phyloP scores from a whole-genome alignment of 1,140 invertebrate genomes.

The Macrotrachela quadricornifera region DNA sequence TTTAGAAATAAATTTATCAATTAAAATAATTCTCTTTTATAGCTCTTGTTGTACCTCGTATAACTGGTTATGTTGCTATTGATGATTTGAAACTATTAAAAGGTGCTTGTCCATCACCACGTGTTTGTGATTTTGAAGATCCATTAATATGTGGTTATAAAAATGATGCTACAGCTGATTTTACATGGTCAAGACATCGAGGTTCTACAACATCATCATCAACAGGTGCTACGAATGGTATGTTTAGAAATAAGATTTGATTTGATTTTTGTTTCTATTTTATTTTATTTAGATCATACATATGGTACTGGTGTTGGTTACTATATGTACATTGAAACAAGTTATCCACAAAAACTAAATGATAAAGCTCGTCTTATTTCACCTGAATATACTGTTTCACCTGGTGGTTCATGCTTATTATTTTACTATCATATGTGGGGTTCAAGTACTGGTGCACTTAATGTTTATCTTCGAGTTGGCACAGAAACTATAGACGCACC shows the following conservation, averaged over 20 bases:
- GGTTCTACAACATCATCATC: slow-evolving; percentile 37
- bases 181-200: slow-evolving; percentile 47
- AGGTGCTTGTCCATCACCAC: slow-evolving; percentile 7
- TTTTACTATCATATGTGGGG: slow-evolving; percentile 20
- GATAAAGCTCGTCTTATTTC: slow-evolving; percentile 12
- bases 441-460: slow-evolving; percentile 15
- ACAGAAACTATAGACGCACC: slow-evolving; percentile 14
- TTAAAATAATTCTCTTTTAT: no score
- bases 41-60: no score
- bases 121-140: slow-evolving; percentile 46
- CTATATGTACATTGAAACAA: slow-evolving; percentile 6
- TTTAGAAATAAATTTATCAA: no score
- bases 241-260: no score
- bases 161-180: slow-evolving; percentile 47
- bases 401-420: slow-evolving; percentile 9
- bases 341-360: slow-evolving; percentile 9
- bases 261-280: no score
- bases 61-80: slow-evolving; percentile 6
- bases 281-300: slow-evolving; percentile 1
- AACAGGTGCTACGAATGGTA: slow-evolving; percentile 40
- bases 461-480: slow-evolving; percentile 16
- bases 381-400: neutral
- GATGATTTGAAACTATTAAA: slow-evolving; percentile 5
- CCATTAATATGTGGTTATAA: slow-evolving; percentile 45
- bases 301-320: slow-evolving; percentile 3